phyloP scores from a whole-genome alignment of 2,797 vertebrate species.

The Danionella dracula region DNA sequence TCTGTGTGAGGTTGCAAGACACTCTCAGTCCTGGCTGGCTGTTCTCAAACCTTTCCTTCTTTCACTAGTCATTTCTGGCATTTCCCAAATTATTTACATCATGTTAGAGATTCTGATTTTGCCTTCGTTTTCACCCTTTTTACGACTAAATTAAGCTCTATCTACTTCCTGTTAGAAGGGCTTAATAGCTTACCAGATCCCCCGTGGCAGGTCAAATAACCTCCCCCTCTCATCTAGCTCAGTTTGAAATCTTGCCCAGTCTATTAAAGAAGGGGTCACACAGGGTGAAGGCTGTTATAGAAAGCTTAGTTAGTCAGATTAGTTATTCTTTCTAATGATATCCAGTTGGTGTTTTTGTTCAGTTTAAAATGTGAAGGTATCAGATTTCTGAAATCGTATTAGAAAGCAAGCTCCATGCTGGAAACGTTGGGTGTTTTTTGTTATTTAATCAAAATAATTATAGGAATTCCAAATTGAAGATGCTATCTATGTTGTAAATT shows the following conservation, averaged over 20 bases:
- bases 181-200: slow-evolving; percentile 52
- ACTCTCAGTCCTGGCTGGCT: slow-evolving; percentile 43
- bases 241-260: background rate
- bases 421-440: too few relatives aligned
- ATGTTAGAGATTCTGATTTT: background rate
- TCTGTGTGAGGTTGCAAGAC: slow-evolving; percentile 62
- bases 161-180: slow-evolving; percentile 48
- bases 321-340: too few relatives aligned
- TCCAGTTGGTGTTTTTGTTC: too few relatives aligned
- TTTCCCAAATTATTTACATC: background rate
- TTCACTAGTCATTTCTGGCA: slow-evolving; percentile 34
- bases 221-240: slow-evolving; percentile 33
- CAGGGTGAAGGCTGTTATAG: background rate
- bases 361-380: too few relatives aligned
- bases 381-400: too few relatives aligned
- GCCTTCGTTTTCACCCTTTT: slow-evolving; percentile 11
- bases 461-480: too few relatives aligned
- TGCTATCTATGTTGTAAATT: too few relatives aligned
- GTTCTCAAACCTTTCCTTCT: slow-evolving; percentile 20
- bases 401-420: too few relatives aligned
- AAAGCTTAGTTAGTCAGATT: background rate
- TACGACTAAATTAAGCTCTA: slow-evolving; percentile 10
- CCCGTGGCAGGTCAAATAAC: slow-evolving; percentile 45
- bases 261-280: background rate
- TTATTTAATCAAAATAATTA: too few relatives aligned